Base-by-base conservation (phyloP, 2,888 invertebrate species). In the Sylvicola fuscatus region DNA sequence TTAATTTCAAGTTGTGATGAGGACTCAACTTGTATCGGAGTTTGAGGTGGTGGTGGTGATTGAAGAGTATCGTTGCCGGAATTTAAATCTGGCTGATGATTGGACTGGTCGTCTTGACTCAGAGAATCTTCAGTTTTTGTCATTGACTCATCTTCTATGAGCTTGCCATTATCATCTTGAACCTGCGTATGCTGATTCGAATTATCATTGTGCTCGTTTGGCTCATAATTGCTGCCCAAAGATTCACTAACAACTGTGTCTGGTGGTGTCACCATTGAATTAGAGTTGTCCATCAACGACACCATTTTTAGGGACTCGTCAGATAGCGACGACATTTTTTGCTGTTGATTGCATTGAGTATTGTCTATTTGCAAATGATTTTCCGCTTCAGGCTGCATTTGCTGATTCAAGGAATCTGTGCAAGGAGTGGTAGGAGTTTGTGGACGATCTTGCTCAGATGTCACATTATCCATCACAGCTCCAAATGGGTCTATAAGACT, bases 401-500 rank as follows among this genome's bases (percentile, higher is more conserved):
- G 21, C 4, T 21, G 21, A 21, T 8, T 21, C 8, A 21, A 21
- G 4, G 21, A 6, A 8, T 21, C 21, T 21, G 21, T 8, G 8
- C 4, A 6, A 6, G 21, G 21, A 21, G 21, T 21, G 21, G 8
- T 8, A 8, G 21, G 21, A 21, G 21, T 21, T 21, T 21, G 21
- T 21, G 21, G 21, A 4, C 21, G n/a, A n/a, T n/a, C 8, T 21
- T 21, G 21, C 21, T 21, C 21, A 21, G 21, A 21, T 21, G 21
- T 4, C 8, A 21, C 21, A 6, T 4, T 21, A 21, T 44, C 43
- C 37, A 43, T 37, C 29, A 40, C 38, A 38, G 39, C 41, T n/a
- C 42, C 33, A 38, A 43, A 45, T 10, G 43, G 40, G 40, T 45
- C 43, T 16, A 45, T 40, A 16, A 51, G 48, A 37, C 52, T 38